These are phyloP conservation scores for Amia ocellicauda DNA, from an alignment of 2,113 vertebrate genomes.

Conservation along the genomic window DNA sequence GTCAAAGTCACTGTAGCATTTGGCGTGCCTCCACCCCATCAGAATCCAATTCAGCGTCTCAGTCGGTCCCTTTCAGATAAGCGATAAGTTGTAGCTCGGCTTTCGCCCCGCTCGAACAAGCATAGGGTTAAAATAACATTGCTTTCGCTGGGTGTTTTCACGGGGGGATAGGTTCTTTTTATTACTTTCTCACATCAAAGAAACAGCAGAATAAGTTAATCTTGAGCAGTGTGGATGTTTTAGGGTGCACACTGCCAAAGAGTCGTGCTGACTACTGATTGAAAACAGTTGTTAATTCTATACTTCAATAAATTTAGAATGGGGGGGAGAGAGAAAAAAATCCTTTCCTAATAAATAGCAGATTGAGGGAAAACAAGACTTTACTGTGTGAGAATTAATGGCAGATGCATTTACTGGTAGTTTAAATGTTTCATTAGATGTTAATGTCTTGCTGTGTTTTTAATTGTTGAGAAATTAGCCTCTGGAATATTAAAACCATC, in stretches of 20 bases:
- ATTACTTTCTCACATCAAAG: slow-evolving; percentile 68
- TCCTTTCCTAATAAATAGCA: slow-evolving; percentile 87
- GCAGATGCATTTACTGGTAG: slow-evolving; percentile 91
- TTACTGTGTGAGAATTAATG: slow-evolving; percentile 92
- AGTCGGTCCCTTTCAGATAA: slow-evolving; percentile 27
- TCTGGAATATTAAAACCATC: slow-evolving; percentile 97
- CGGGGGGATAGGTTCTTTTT: slow-evolving; percentile 51
- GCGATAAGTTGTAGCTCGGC: slow-evolving; percentile 21
- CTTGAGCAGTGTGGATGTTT: slow-evolving; percentile 69
- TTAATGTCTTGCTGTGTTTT: slow-evolving; percentile 96
- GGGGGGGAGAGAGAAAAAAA: slow-evolving; percentile 51
- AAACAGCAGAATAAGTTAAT: slow-evolving; percentile 69
- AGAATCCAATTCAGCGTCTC: slow-evolving; percentile 21
- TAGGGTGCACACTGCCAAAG: slow-evolving; percentile 66
- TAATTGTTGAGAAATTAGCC: slow-evolving; percentile 98
- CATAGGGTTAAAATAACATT: slow-evolving; percentile 47
- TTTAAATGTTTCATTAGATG: slow-evolving; percentile 98
- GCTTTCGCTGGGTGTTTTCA: slow-evolving; percentile 46
- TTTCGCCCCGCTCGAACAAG: slow-evolving; percentile 11
- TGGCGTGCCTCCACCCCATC: neutral
- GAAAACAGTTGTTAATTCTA: slow-evolving; percentile 97
- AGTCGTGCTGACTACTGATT: slow-evolving; percentile 87
- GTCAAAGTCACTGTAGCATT: slow-evolving; percentile 19
- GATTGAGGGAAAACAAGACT: slow-evolving; percentile 88
- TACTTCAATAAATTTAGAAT: slow-evolving; percentile 87